Percentiles rank a stretch among this genome's conserved stretches.
These are phyloP conservation scores for Rhyzopertha dominica DNA, from an alignment of 1,140 invertebrate species.

Conservation along the genomic window DNA sequence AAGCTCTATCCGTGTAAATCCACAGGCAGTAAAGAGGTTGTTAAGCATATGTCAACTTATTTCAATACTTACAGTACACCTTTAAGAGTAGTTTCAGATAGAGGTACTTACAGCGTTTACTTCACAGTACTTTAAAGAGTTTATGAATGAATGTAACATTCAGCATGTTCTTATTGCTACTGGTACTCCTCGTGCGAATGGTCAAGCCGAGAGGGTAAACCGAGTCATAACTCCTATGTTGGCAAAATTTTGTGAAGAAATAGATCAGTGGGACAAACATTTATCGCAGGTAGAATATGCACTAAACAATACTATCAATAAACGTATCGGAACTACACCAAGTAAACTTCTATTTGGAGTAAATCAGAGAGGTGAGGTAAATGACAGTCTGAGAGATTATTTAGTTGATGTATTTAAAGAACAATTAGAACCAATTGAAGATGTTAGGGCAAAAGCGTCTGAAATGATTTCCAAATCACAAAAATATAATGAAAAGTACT, in stretches of 20 bases:
- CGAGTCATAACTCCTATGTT: slow-evolving; percentile 23
- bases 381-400: neutral
- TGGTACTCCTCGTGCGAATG: slow-evolving; percentile 21
- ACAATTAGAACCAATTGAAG: slow-evolving; percentile 8
- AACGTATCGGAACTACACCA: slow-evolving; percentile 21
- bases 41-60: slow-evolving; percentile 19
- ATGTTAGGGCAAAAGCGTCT: slow-evolving; percentile 6
- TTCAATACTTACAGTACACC: slow-evolving; percentile 20
- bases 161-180: slow-evolving; percentile 18
- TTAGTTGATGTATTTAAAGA: neutral
- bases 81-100: slow-evolving; percentile 19
- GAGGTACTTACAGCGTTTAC: slow-evolving; percentile 22
- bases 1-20: slow-evolving; percentile 19
- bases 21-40: slow-evolving; percentile 16
- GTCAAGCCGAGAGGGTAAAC: slow-evolving; percentile 31
- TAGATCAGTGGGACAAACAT: slow-evolving; percentile 24
- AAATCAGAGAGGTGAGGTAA: neutral
- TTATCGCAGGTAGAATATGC: slow-evolving; percentile 26
- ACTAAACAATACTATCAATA: slow-evolving; percentile 29
- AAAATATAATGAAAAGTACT: slow-evolving; percentile 9
- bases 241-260: slow-evolving; percentile 12
- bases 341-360: slow-evolving; percentile 20
- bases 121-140: slow-evolving; percentile 18
- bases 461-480: slow-evolving; percentile 10
- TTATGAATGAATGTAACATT: slow-evolving; percentile 19